Evolutionary conservation across 2,797 vertebrate species (phyloP), one percentile per base, ranked within the genome.

Genomic region (Oceanodroma leucorhoa): DNA sequence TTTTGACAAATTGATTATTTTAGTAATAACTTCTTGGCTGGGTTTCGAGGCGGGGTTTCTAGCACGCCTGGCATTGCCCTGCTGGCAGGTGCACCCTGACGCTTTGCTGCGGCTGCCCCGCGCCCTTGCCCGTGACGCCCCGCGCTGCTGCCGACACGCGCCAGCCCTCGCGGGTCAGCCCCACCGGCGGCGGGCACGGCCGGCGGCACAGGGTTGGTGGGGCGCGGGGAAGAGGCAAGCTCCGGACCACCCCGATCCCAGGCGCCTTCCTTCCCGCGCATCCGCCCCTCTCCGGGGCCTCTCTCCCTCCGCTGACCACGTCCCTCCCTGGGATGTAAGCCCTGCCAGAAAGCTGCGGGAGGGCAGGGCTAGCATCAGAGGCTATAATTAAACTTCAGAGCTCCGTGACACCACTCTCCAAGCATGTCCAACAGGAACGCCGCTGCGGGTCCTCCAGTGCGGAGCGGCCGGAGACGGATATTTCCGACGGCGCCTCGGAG

Each of bases 111-210:
- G 29, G 26, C 45, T 26, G 12, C 18, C 22, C 30, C 1, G 0
- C 3, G 4, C 29, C 26, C 14, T 40, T 51, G 11, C 10, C 26
- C 1, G 0, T 36, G 46, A 30, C 0, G 1, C 32, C 17, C 23
- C 1, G 1, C 1, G 3, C n/a, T 11, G 6, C 3, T 18, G 46
- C 29, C 3, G 6, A 5, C 4, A 8, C 1, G 0, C 0, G 0
- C 23, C 41, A 38, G 43, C 21, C 9, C 22, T 23, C 9, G 3
- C 30, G 46, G 8, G 4, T 51, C 20, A 22, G 34, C 46, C 34
- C 53, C 5, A 0, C 22, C 2, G 1, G 41, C 8, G 2, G 36
- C 13, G 1, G 58, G 22, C 32, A 38, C 13, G 2, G 23, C 20
- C 3, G 2, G 22, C 4, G 3, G 27, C 32, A n/a, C 16, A 10